A percentile compares a stretch with the other conserved stretches of the same genome.
Conservation (phyloP, 2,888 invertebrate species). For the Diarsia mendica region DNA sequence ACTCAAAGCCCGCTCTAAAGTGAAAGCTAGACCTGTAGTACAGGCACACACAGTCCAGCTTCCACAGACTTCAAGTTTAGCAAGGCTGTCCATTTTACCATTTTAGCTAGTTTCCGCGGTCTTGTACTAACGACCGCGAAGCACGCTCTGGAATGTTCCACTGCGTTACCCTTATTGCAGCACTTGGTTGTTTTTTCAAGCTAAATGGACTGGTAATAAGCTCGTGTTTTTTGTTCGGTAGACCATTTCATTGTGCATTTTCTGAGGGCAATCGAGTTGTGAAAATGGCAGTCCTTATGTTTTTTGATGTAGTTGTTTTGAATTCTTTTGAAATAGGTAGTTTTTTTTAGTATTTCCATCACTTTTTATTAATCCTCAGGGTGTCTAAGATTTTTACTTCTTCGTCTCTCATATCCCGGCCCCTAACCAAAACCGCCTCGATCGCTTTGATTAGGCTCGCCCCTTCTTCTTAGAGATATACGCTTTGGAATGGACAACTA, state of each 20-base stretch:
- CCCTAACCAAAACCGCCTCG: no score
- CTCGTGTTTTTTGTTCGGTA: slow-evolving; percentile 8
- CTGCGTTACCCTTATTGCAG: slow-evolving; percentile 44
- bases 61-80: not conserved
- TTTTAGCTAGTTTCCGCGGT: slow-evolving; percentile 19
- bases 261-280: not conserved
- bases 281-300: not conserved
- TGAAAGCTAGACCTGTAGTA: no score
- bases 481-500: no score
- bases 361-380: no score
- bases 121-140: slow-evolving; percentile 29
- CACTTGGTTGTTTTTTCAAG: slow-evolving; percentile 35
- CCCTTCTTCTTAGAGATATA: no score
- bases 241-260: slow-evolving; percentile 12
- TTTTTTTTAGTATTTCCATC: not conserved
- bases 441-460: no score
- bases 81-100: slow-evolving; percentile 25
- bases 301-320: slow-evolving; percentile 5
- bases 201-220: slow-evolving; percentile 41
- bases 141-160: slow-evolving; percentile 38
- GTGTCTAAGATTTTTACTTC: not conserved
- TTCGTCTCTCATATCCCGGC: no score
- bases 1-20: no score
- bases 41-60: not conserved
- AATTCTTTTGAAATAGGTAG: not conserved